Evolutionary conservation across 2,888 invertebrate genomes (phyloP), one percentile per base, ranked within the genome.

Genomic region (Anoplius nigerrimus): DNA sequence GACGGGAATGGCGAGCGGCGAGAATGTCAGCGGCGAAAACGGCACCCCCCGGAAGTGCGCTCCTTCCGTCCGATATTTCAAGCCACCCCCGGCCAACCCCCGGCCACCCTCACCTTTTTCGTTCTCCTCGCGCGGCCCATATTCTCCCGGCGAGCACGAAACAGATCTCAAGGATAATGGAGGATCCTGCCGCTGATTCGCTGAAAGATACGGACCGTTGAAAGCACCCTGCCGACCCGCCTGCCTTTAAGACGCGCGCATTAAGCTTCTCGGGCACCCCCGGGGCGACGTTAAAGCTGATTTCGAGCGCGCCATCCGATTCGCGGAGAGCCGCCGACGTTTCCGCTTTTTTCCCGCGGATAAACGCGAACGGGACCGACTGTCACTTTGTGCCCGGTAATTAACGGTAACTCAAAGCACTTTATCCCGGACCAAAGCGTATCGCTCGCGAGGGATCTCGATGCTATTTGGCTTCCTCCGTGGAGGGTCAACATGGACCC

Each of bases 341-440:
- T 58, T 69, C 63, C n/a, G n/a, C n/a, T 18, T n/a, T 48, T 18
- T 48, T 48, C 16, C 16, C 48, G 18, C 48, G 1, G 48, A 48
- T 18, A 8, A 3, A 8, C 48, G 16, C 13, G n/a, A 48, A 48
- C 55, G 53, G 60, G 56, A 34, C n/a, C 65, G 61, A 57, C 62
- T 63, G 66, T 63, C 66, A 66, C 71, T 71, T 66, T 62, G 62
- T 52, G 60, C 51, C 59, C 60, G 60, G 71, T 71, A 70, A 71
- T 66, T 66, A 64, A 34, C 34, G 11, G 34, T 1, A 34, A 34
- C 11, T 6, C 6, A 1, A 2, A 34, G 34, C 11, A 13, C 4
- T 34, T 34, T 6, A 6, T 1, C n/a, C 34, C 1, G 34, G 11
- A 34, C 11, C 11, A 34, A 13, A 5, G 34, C 34, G 11, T 11